Percentiles rank a stretch among this genome's conserved stretches.
phyloP scores from a whole-genome alignment of 2,113 vertebrate genomes.

The Vidua macroura region DNA sequence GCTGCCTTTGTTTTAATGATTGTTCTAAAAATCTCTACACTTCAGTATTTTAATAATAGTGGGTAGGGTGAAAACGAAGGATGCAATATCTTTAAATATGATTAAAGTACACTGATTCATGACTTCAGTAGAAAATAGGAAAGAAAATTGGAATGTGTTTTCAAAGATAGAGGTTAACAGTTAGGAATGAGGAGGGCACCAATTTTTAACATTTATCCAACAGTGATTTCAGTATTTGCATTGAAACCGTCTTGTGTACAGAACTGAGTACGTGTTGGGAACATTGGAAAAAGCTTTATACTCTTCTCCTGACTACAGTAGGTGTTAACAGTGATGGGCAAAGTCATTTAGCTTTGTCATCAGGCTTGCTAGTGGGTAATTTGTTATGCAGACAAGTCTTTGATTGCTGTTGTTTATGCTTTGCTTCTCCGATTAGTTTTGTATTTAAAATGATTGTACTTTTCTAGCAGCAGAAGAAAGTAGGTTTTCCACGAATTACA shows the following conservation, averaged over 20 bases:
- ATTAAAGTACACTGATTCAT: background rate
- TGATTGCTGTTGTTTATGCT: background rate
- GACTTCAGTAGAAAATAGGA: background rate
- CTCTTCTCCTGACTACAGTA: background rate
- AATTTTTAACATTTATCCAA: background rate
- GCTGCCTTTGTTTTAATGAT: background rate
- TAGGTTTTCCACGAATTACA: conserved; percentile 69
- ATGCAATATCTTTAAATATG: background rate
- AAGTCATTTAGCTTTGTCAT: background rate
- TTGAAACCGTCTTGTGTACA: background rate
- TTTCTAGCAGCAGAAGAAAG: conserved; percentile 65
- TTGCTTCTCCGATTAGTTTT: background rate
- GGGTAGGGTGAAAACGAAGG: background rate
- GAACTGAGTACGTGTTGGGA: background rate
- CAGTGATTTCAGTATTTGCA: background rate
- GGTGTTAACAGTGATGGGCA: background rate
- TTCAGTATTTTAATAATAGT: background rate
- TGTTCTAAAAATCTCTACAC: background rate
- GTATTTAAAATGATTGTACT: background rate
- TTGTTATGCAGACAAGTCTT: background rate
- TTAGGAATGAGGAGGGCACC: background rate
- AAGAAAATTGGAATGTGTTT: background rate
- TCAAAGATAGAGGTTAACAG: background rate
- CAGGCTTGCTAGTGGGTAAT: background rate
- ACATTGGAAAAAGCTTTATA: background rate